Conservation (phyloP, 2,113 vertebrate species). For the Chloropsis hardwickii region DNA sequence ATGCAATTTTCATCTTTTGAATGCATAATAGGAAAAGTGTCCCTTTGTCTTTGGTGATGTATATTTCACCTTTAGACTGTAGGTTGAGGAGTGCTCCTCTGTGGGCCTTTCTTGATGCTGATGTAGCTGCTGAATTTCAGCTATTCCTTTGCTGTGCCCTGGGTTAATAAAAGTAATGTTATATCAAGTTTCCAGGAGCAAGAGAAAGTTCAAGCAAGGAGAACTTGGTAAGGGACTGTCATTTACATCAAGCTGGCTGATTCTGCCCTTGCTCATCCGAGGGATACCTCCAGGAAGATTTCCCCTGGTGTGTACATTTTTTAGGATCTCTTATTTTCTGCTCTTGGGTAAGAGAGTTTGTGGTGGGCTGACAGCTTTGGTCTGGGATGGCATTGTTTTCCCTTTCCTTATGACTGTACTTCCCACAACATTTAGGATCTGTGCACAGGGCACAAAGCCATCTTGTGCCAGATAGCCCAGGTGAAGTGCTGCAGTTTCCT, state of each 20-base stretch:
- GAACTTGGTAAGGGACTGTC: neutral
- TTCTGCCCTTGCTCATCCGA: neutral
- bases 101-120: neutral
- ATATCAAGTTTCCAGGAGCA: neutral
- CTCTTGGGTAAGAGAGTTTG: neutral
- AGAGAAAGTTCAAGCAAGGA: neutral
- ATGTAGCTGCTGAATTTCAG: neutral
- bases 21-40: neutral
- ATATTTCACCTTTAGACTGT: neutral
- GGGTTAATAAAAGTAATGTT: neutral
- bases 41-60: neutral
- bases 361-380: neutral
- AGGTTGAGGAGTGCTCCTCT: neutral
- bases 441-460: neutral
- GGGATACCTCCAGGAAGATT: neutral
- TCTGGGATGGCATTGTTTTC: accelerated
- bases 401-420: neutral
- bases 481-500: neutral
- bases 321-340: neutral
- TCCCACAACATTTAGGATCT: neutral
- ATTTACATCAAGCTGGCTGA: neutral
- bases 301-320: neutral
- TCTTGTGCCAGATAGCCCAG: neutral
- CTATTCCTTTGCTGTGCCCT: neutral
- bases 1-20: neutral